Conservation (phyloP, 2,888 invertebrate species). For the Sphinx pinastri region DNA sequence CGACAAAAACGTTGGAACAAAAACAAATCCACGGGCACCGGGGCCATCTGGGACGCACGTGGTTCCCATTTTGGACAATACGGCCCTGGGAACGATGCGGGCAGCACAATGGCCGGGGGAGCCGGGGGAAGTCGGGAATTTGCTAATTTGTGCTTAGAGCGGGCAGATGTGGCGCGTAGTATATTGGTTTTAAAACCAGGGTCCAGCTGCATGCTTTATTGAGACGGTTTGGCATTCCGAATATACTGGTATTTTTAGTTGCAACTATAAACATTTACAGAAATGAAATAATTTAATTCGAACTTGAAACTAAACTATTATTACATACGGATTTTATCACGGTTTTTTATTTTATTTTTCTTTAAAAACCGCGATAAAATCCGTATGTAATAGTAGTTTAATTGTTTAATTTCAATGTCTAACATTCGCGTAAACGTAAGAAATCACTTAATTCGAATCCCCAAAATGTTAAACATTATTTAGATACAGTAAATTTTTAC, state of each 20-base stretch:
- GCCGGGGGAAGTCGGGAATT: constrained; percentile 11
- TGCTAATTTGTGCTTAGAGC: constrained; percentile 14
- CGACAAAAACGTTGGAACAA: constrained; percentile 35
- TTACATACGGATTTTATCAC: background rate
- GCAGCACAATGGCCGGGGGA: constrained; percentile 16
- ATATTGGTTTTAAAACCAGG: background rate
- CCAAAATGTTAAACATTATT: too few species aligned
- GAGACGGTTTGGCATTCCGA: background rate
- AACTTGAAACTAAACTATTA: too few species aligned
- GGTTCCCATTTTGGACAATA: constrained; percentile 59
- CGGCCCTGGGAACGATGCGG: constrained; percentile 41
- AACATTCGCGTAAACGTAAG: too few species aligned
- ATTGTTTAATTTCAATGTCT: too few species aligned
- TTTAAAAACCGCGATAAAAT: too few species aligned
- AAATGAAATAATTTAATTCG: too few species aligned
- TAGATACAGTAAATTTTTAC: too few species aligned
- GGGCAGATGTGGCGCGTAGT: constrained; percentile 19
- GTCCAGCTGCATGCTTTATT: background rate
- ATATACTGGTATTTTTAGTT: background rate
- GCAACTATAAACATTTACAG: background rate
- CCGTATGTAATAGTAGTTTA: too few species aligned
- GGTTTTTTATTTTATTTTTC: too few species aligned
- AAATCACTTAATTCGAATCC: too few species aligned
- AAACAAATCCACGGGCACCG: constrained; percentile 55
- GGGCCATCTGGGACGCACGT: constrained; percentile 71